Evolutionary conservation across 1,140 invertebrate species (phyloP).

Genomic region (Drosophila triauraria): DNA sequence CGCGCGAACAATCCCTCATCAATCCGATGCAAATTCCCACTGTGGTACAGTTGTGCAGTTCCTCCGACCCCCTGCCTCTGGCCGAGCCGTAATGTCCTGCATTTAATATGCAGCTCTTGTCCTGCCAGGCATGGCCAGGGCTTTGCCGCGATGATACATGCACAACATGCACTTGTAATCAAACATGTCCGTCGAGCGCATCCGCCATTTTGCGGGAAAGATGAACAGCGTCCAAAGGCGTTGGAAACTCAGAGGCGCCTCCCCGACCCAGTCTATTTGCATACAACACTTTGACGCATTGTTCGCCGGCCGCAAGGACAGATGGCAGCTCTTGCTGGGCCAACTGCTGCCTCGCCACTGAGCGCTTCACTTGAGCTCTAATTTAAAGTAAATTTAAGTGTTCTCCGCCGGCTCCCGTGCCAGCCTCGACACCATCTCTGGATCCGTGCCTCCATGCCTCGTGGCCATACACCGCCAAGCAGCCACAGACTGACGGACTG

Average conservation of each 20-base stretch:
- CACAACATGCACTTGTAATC: slow-evolving; percentile 24
- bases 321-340: slow-evolving; percentile 3
- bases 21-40: not conserved
- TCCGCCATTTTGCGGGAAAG: slow-evolving; percentile 10
- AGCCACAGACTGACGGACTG: slow-evolving; percentile 6
- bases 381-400: slow-evolving; percentile 19
- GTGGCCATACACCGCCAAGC: not conserved
- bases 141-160: slow-evolving; percentile 20
- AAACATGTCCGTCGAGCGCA: slow-evolving; percentile 17
- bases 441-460: not conserved
- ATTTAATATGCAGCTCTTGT: slow-evolving; percentile 19
- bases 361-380: slow-evolving; percentile 8
- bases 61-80: not conserved
- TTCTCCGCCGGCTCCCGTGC: not conserved
- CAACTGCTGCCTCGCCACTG: slow-evolving; percentile 6
- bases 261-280: slow-evolving; percentile 5
- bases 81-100: slow-evolving; percentile 11
- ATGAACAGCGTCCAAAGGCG: slow-evolving; percentile 11
- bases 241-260: not conserved
- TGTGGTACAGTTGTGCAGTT: not conserved
- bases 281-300: slow-evolving; percentile 21
- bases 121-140: slow-evolving; percentile 9
- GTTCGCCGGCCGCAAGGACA: slow-evolving; percentile 9
- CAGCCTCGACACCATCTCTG: not conserved
- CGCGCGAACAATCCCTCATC: not conserved